Evolutionary conservation across 1,140 invertebrate genomes (phyloP), one percentile per base, ranked within the genome.

Genomic region (Spodoptera litura): DNA sequence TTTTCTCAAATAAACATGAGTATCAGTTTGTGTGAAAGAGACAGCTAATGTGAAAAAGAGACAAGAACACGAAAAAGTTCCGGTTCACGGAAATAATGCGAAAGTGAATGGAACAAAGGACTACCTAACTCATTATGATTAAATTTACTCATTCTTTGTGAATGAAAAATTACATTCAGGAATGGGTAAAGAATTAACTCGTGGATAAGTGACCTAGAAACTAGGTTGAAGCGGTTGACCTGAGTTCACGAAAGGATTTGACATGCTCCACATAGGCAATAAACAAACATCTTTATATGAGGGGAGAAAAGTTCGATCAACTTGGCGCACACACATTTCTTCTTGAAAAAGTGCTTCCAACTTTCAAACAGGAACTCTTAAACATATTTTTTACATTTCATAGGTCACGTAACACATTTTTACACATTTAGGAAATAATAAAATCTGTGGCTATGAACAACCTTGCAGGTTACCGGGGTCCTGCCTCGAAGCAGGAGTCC

Each of bases 41-140:
- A 66, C 10, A 49, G 38, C 11, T 11, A 4, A 66, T 49, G 62
- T 11, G n/a, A 11, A 15, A 66, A 15, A 20, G 62, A 49, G 62
- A 49, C 38, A 25, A 25, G n/a, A 44, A 64, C 13, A n/a, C 15
- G 10, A n/a, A 66, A 64, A 66, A 25, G 62, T 49, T 49, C 62
- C 62, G 62, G 62, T 66, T 49, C 4, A 11, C 61, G 61, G 61
- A 64, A 64, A 64, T 64, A 64, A 64, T 15, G n/a, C 11, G 49
- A 66, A 38, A 66, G 15, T 56, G 15, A 20, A 56, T 15, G 15
- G 55, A 56, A 56, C 53, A 64, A 64, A 49, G 62, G 10, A 8
- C 35, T 6, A 44, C 38, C 10, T 56, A 20, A 15, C 15, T 66
- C 9, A 49, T 49, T 10, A 31, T 66, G 62, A 66, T 66, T 66